These are phyloP conservation scores for Anguilla japonica DNA, from an alignment of 2,113 vertebrate species.

Conservation along the genomic window DNA sequence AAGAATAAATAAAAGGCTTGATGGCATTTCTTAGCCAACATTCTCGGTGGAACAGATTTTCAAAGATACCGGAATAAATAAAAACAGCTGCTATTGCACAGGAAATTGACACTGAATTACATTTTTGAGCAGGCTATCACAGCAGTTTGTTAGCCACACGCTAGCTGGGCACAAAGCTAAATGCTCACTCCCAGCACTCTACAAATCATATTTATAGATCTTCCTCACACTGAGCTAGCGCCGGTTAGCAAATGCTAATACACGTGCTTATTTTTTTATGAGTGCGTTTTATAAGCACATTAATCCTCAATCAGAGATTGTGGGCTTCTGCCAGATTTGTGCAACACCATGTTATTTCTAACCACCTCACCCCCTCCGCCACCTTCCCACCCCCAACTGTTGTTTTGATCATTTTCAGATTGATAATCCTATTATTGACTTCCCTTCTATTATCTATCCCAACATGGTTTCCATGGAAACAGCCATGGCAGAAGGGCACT, in stretches of 20 bases:
- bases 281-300: neutral
- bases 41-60: neutral
- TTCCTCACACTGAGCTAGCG: neutral
- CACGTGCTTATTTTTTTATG: neutral
- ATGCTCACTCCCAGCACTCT: too few relatives aligned
- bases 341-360: neutral
- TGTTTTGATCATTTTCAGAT: neutral
- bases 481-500: conserved; percentile 1
- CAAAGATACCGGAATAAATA: neutral
- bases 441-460: neutral
- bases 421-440: conserved; percentile 4
- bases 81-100: neutral
- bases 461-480: neutral
- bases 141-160: neutral
- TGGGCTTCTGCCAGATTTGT: neutral
- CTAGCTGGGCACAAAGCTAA: neutral
- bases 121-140: neutral
- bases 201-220: too few relatives aligned
- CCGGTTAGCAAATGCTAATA: neutral
- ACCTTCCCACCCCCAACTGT: neutral
- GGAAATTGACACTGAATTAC: neutral
- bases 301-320: neutral
- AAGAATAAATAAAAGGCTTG: neutral
- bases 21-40: neutral
- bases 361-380: neutral